Base-by-base conservation (phyloP, 1,140 invertebrate genomes). In the Cydia fagiglandana region DNA sequence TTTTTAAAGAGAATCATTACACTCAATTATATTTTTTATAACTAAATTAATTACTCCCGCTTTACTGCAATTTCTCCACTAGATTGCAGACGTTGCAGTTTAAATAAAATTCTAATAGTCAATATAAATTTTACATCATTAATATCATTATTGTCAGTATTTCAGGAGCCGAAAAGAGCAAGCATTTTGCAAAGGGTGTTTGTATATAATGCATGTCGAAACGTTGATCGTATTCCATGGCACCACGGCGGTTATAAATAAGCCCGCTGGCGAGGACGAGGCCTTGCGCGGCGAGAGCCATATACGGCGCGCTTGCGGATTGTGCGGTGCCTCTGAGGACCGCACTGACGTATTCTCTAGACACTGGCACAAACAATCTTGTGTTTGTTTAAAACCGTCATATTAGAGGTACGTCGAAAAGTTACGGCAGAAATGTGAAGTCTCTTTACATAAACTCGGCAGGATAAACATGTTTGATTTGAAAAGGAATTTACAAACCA, bases 171-270 rank as follows among this genome's bases (percentile, higher is more conserved):
- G 12, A 47, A 13, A 47, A 47, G 13, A 15, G 45, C 13, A 4
- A 15, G 10, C 12, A 53, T 53, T 53, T n/a, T 53, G 50, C 50
- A n/a, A 17, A n/a, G 50, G 4, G n/a, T 17, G 5, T 53, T 17
- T 17, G 5, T 53, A 53, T n/a, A 53, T n/a, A 17, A 53, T 6
- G 17, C 56, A 61, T 61, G 56, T 61, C 20, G 20, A 61, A 61
- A 61, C 56, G 56, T n/a, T 61, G 56, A 61, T 61, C 56, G 56
- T 61, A 61, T 24, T 61, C 56, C 56, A n/a, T 12, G 20, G 56
- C 56, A 61, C 56, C 56, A 12, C 56, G 56, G 17, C 56, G 56
- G 56, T 61, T 61, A 61, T 61, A 61, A 61, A 61, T 61, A 61
- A 61, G 56, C 20, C 56, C 20, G 56, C 15, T 61, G 56, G 56